Conservation (phyloP, 2,113 vertebrate species). For the Ondatra zibethicus region DNA sequence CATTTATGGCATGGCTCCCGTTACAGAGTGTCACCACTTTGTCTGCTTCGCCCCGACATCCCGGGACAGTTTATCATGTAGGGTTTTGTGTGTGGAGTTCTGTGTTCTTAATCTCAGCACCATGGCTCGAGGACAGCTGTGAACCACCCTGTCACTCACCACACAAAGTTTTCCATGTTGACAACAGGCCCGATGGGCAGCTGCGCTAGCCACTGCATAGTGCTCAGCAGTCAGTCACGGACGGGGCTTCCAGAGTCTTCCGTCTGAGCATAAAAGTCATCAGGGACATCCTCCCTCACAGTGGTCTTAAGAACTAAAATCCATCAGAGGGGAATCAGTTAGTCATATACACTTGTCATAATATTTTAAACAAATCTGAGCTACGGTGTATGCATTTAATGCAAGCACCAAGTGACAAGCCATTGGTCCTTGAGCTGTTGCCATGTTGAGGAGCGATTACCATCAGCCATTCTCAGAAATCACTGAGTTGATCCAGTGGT, state of each 20-base stretch:
- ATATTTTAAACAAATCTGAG: constrained; percentile 8
- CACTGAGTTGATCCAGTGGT: rapidly evolving
- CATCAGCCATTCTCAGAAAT: background rate
- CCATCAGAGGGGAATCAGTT: background rate
- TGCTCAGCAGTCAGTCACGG: background rate
- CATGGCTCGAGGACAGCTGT: background rate
- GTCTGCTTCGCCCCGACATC: background rate
- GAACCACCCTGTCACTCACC: background rate
- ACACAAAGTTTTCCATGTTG: background rate
- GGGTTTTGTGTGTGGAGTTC: background rate
- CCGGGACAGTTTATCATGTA: background rate
- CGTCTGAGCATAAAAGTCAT: background rate
- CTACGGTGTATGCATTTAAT: background rate
- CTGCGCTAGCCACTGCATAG: background rate
- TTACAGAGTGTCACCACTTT: background rate
- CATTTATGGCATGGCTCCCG: background rate
- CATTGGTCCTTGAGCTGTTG: background rate
- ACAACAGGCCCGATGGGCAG: background rate
- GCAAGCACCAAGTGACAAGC: background rate
- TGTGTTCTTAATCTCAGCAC: background rate
- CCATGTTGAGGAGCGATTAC: background rate
- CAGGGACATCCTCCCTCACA: background rate
- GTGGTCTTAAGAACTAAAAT: background rate
- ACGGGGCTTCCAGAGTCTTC: background rate
- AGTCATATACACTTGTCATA: constrained; percentile 28